Conservation (phyloP, 2,113 vertebrate species). For the Martes martes region DNA sequence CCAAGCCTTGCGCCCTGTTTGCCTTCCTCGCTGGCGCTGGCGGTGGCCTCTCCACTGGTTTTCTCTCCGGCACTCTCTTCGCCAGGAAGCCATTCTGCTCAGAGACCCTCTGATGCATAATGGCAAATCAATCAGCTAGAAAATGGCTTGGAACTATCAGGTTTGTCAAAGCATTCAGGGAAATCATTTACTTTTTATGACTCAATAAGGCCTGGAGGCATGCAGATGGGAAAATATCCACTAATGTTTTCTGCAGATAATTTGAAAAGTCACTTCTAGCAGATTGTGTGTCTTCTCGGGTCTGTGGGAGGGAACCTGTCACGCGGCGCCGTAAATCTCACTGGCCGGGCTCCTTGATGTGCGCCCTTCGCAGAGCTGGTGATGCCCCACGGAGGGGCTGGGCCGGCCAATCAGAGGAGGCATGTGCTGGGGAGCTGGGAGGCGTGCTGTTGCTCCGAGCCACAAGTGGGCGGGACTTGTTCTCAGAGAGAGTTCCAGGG, state of each 20-base stretch:
- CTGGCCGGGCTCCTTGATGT: not conserved
- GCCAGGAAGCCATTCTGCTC: slow-evolving; percentile 25
- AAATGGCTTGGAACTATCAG: slow-evolving; percentile 63
- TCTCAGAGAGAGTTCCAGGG: not conserved
- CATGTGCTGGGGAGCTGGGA: not conserved
- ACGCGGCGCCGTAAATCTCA: not conserved
- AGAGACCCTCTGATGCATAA: slow-evolving; percentile 1
- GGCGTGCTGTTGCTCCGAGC: not conserved
- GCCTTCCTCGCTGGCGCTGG: not conserved
- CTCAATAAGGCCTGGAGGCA: slow-evolving; percentile 66
- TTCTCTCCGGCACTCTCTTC: not conserved
- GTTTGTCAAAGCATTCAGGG: slow-evolving; percentile 66
- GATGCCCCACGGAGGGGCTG: not conserved
- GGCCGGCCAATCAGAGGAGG: not conserved
- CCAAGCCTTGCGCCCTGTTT: not conserved
- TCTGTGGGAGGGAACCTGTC: slow-evolving; percentile 61
- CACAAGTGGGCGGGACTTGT: slow-evolving; percentile 26
- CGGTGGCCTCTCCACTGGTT: not conserved
- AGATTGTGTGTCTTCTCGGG: slow-evolving; percentile 68
- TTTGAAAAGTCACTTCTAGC: slow-evolving; percentile 68
- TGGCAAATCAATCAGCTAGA: slow-evolving; percentile 72
- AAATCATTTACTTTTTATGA: slow-evolving; percentile 70
- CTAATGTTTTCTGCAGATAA: slow-evolving; percentile 79
- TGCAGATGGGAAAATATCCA: slow-evolving; percentile 74
- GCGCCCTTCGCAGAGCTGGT: not conserved